Conservation (phyloP, 2,888 invertebrate species). For the Tipula vernalis region DNA sequence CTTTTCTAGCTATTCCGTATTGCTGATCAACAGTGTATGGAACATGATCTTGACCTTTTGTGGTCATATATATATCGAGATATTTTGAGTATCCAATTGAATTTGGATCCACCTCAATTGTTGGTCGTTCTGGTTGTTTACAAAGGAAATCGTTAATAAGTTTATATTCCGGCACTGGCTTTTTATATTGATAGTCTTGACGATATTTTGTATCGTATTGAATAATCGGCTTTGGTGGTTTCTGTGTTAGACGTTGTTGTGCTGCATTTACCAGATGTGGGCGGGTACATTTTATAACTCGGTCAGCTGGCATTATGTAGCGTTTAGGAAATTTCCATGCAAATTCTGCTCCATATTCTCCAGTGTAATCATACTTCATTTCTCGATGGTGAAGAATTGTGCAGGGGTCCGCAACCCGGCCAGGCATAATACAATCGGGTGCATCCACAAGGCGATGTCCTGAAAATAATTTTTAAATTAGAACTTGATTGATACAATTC, state of each 20-base stretch:
- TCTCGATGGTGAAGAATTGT: background rate
- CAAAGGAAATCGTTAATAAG: background rate
- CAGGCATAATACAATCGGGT: background rate
- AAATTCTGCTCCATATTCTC: background rate
- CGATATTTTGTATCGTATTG: constrained; percentile 23
- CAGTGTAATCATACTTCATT: background rate
- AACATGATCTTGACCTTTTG: constrained; percentile 25
- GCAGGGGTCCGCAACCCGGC: background rate
- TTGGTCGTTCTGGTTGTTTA: constrained; percentile 15
- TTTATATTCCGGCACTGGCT: background rate
- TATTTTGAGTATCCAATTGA: constrained; percentile 24
- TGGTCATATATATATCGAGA: constrained; percentile 28
- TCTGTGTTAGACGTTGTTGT: background rate
- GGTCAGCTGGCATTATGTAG: background rate
- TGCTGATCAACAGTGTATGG: constrained; percentile 20
- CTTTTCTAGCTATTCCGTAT: constrained; percentile 22
- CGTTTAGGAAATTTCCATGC: background rate
- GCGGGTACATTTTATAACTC: background rate
- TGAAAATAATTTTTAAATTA: background rate
- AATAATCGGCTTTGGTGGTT: constrained; percentile 23
- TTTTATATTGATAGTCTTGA: constrained; percentile 21
- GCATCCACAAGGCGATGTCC: background rate
- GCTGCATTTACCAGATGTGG: background rate
- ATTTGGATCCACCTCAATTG: constrained; percentile 23
- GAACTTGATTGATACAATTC: background rate